These are phyloP conservation scores for Lepidurus apus DNA, from an alignment of 1,140 invertebrate species.

Conservation along the genomic window DNA sequence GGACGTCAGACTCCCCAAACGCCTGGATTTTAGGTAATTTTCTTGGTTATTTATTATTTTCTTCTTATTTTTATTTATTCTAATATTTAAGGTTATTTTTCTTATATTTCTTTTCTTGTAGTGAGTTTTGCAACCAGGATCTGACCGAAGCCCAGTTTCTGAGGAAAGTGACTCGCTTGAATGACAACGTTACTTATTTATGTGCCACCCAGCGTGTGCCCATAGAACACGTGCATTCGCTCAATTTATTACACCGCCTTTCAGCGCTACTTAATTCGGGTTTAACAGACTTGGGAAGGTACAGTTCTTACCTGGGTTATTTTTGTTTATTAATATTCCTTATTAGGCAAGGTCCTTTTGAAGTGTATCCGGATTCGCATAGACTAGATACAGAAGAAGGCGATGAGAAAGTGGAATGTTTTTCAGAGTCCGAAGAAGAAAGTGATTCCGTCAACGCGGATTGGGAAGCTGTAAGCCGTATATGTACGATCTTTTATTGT, in stretches of 20 bases:
- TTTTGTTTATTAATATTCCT: slow-evolving; percentile 23
- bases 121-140: slow-evolving; percentile 67
- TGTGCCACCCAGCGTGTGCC: slow-evolving; percentile 72
- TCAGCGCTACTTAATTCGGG: slow-evolving; percentile 61
- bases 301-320: slow-evolving; percentile 34
- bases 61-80: slow-evolving; percentile 29
- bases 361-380: slow-evolving; percentile 49
- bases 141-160: slow-evolving; percentile 65
- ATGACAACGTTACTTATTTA: slow-evolving; percentile 73
- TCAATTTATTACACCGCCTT: slow-evolving; percentile 67
- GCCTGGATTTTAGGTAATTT: slow-evolving; percentile 63
- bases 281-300: slow-evolving; percentile 64
- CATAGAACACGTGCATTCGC: slow-evolving; percentile 56
- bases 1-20: slow-evolving; percentile 66
- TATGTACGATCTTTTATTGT: neutral
- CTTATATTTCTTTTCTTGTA: slow-evolving; percentile 45
- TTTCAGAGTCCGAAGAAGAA: slow-evolving; percentile 24
- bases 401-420: neutral
- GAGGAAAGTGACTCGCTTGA: slow-evolving; percentile 66
- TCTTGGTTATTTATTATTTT: slow-evolving; percentile 27
- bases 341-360: slow-evolving; percentile 53
- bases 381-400: slow-evolving; percentile 6
- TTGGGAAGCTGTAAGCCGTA: slow-evolving; percentile 30
- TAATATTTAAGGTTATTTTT: slow-evolving; percentile 35
- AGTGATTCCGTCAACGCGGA: slow-evolving; percentile 29